Evolutionary conservation across 1,140 invertebrate species (phyloP), one percentile per base, ranked within the genome.

Genomic region (Asobara japonica): DNA sequence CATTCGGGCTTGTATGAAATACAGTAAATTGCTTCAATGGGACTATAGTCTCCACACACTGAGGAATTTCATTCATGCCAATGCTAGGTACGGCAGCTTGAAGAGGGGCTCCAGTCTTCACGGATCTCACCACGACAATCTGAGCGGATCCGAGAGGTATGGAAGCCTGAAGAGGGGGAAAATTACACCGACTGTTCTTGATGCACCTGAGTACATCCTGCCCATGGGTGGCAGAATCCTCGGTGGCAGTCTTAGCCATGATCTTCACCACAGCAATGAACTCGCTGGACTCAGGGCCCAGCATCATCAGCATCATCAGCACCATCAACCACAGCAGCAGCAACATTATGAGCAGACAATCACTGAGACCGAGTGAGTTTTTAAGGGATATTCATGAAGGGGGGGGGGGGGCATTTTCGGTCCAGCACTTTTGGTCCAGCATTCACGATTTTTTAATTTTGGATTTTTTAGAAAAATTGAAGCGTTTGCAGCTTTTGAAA

Each of bases 341-440:
- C 79, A 68, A 29, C 74, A 76, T 62, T 87, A 86, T 45, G 81
- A 88, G 70, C 85, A 86, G 29, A 87, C 87, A 7, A 89, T 89
- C 41, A 85, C 87, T 0, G 88, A 89, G 77, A 89, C 88, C 75
- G 88, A 89, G 89, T 89, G 69, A 89, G 89, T 88, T 74, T 6
- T 64, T 45, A 31, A 25, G 31, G 36, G 8, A 41, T 41, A 33
- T 30, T 67, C n/a, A 22, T 61, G 20, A 27, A 60, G 7, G n/a
- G 4, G 16, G n/a, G 1, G 16, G 45, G 16, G 45, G n/a, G 13
- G 13, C 13, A 36, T 36, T 45, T 45, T 6, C 41, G 18, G 3
- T 11, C 6, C 30, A 30, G 16, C n/a, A 29, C 33, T 18, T n/a
- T n/a, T n/a, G n/a, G n/a, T n/a, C n/a, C n/a, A n/a, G n/a, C n/a